phyloP scores from a whole-genome alignment of 2,888 invertebrate species.

The Girardia tigrina region DNA sequence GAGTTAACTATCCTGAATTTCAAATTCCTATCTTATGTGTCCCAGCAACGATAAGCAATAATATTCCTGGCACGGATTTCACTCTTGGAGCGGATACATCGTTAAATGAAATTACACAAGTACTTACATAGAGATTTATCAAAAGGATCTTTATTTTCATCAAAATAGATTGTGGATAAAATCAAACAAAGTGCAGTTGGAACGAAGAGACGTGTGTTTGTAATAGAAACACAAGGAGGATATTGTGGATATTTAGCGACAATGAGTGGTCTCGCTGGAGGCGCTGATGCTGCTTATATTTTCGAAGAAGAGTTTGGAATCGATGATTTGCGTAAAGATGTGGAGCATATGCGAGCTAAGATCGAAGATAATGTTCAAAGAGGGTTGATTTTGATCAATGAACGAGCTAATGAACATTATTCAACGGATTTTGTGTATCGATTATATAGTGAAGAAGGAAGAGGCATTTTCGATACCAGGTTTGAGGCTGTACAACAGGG shows the following conservation, averaged over 20 bases:
- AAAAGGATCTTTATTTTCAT: slow-evolving; percentile 35
- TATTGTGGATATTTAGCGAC: slow-evolving; percentile 95
- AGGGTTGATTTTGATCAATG: slow-evolving; percentile 63
- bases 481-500: too few relatives aligned
- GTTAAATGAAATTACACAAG: slow-evolving; percentile 71
- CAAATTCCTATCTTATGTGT: slow-evolving; percentile 84
- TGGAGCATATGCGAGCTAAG: slow-evolving; percentile 85
- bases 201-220: slow-evolving; percentile 86
- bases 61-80: slow-evolving; percentile 95
- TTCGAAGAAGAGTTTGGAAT: slow-evolving; percentile 78
- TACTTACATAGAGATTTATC: background rate
- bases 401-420: slow-evolving; percentile 36
- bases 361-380: slow-evolving; percentile 61
- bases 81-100: slow-evolving; percentile 91
- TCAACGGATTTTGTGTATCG: slow-evolving; percentile 66
- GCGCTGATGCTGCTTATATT: slow-evolving; percentile 96
- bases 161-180: slow-evolving; percentile 46
- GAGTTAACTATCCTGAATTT: slow-evolving; percentile 66
- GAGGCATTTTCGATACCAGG: slow-evolving; percentile 71
- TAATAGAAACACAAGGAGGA: slow-evolving; percentile 94
- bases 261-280: slow-evolving; percentile 82
- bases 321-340: slow-evolving; percentile 73
- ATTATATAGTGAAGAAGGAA: slow-evolving; percentile 87
- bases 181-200: slow-evolving; percentile 97
- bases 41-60: slow-evolving; percentile 94